Percentiles rank a stretch among this genome's conserved stretches.
Evolutionary conservation across 2,113 vertebrate species (phyloP).

Genomic region (Bucco capensis): DNA sequence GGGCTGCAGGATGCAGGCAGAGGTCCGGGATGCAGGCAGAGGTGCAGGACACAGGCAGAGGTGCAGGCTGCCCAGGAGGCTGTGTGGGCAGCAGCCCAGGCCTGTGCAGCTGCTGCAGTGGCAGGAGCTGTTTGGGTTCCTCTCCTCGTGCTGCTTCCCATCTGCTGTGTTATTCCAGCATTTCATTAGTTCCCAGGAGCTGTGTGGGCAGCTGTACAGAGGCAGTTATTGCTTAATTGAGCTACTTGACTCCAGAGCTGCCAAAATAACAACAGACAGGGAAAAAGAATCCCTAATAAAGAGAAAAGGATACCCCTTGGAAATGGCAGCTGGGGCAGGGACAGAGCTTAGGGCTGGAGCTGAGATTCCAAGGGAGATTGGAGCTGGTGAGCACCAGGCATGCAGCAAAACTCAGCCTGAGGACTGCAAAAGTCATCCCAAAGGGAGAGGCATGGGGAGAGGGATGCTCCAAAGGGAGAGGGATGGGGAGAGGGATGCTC

Average conservation of each 20-base stretch:
- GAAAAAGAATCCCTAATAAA: too few species aligned
- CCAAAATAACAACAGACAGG: neutral
- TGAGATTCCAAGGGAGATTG: neutral
- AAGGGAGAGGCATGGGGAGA: too few species aligned
- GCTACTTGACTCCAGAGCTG: slow-evolving; percentile 62
- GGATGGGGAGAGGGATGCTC: too few species aligned
- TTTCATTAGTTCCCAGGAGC: slow-evolving; percentile 66
- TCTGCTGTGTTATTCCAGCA: slow-evolving; percentile 64
- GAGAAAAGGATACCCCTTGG: neutral
- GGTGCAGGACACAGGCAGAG: too few species aligned
- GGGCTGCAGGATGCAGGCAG: too few species aligned
- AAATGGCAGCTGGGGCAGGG: rapidly evolving
- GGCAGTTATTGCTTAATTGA: slow-evolving; percentile 67
- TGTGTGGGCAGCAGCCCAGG: neutral
- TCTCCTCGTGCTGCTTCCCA: slow-evolving; percentile 46
- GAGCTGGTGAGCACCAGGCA: neutral
- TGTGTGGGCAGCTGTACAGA: slow-evolving; percentile 59
- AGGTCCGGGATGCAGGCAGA: neutral
- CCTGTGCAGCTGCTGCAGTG: slow-evolving; percentile 6
- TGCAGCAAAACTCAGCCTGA: neutral
- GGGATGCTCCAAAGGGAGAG: neutral
- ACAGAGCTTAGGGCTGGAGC: too few species aligned
- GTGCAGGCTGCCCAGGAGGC: neutral
- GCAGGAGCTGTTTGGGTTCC: slow-evolving; percentile 8
- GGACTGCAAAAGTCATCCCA: rapidly evolving